Base-by-base conservation (phyloP, 2,113 vertebrate species). In the Limnothrissa miodon region DNA sequence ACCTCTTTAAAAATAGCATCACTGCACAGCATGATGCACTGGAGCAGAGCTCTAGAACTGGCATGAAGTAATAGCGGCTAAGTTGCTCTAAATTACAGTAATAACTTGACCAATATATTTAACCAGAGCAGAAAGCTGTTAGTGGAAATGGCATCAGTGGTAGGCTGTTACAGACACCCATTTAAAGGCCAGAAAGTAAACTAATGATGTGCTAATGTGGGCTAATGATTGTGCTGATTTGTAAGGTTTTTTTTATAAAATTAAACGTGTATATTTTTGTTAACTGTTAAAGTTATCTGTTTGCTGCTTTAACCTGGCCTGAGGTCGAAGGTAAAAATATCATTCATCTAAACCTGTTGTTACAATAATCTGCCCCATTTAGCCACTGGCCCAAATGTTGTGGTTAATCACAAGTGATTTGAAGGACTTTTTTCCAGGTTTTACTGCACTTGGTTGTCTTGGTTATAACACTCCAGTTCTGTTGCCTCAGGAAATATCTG, bases 111-210 rank as follows among this genome's bases (percentile, higher is more conserved):
- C n/a, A n/a, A n/a, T n/a, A n/a, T n/a, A 74, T 39, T 36, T 74
- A 19, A 74, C 29, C 66, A 74, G 66, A 74, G 36, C 66, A 74
- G 66, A 74, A 74, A 39, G 66, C 10, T 74, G 66, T 74, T 74
- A 33, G 66, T 33, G 66, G 66, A 33, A 5, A 33, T 36, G 66
- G 66, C 29, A 13, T 36, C 66, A 7, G 29, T 4, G 17, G 66
- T 74, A 36, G 66, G 66, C 66, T 33, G 29, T 74, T 15, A 36
- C 13, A 74, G 66, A 11, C 33, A 39, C 66, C 1, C 33, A 74
- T 74, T 74, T 74, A 5, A 33, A 15, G 29, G 33, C 29, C 17
- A 13, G 66, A 33, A 74, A 74, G 66, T 74, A n/a, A n/a, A n/a
- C n/a, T n/a, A n/a, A n/a, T n/a, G n/a, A n/a, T n/a, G n/a, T n/a